These are phyloP conservation scores for Colossoma macropomum DNA, from an alignment of 2,113 vertebrate species.

Conservation along the genomic window DNA sequence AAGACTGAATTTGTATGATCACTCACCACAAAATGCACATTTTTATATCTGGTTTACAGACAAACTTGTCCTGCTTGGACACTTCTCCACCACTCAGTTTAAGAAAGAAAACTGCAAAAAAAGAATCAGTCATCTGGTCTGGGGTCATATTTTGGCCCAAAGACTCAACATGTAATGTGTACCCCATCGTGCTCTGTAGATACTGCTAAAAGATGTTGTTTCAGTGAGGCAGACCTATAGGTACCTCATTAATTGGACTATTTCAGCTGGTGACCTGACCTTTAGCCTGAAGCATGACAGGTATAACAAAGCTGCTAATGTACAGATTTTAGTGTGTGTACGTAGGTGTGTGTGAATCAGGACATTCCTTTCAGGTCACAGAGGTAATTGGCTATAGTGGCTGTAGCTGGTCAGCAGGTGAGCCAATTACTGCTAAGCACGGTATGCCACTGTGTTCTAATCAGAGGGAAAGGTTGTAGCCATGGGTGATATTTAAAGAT, in stretches of 20 bases:
- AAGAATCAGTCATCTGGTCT: too few species aligned
- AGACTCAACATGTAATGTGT: not conserved
- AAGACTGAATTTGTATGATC: too few species aligned
- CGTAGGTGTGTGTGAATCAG: not conserved
- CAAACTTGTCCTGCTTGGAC: too few species aligned
- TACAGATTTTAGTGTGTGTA: not conserved
- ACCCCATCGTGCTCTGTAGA: not conserved
- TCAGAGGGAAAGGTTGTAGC: conserved; percentile 7
- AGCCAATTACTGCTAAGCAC: conserved; percentile 16
- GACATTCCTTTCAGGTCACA: not conserved
- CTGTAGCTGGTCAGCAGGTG: conserved; percentile 5
- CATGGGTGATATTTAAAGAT: conserved; percentile 6
- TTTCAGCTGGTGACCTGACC: not conserved
- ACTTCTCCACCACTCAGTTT: too few species aligned
- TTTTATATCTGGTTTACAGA: too few species aligned
- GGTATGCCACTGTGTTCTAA: conserved; percentile 11
- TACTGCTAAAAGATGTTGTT: not conserved
- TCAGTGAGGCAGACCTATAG: not conserved
- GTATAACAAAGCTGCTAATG: conserved; percentile 11
- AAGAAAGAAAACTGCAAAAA: not conserved
- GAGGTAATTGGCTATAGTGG: conserved; percentile 2
- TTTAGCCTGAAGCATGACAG: conserved; percentile 15
- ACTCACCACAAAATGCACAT: too few species aligned
- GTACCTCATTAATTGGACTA: not conserved
- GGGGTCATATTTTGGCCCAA: not conserved